Percentiles rank a stretch among this genome's conserved stretches.
phyloP scores from a whole-genome alignment of 2,888 invertebrate species.

The Crematogaster levior region DNA sequence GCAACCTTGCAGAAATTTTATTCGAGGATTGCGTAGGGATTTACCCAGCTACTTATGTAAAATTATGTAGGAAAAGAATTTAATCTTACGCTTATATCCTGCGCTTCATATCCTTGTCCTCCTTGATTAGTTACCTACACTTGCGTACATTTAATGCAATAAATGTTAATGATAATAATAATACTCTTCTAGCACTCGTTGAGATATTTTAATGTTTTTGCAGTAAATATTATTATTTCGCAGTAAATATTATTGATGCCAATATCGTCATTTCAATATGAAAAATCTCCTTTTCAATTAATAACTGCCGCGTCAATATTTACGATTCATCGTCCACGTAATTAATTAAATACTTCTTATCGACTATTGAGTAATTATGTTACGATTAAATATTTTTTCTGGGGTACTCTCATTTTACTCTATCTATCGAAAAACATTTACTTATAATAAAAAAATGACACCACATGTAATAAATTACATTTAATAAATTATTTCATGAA shows the following conservation, averaged over 20 bases:
- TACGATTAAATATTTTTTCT: constrained; percentile 57
- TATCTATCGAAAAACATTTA: constrained; percentile 54
- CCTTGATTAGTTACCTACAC: constrained; percentile 1
- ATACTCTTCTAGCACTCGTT: background rate
- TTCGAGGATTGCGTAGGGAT: constrained; percentile 2
- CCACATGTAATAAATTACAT: constrained; percentile 24
- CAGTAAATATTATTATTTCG: constrained; percentile 13
- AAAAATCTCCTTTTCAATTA: constrained; percentile 56
- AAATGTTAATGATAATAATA: background rate
- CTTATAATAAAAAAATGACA: background rate
- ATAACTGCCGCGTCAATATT: constrained; percentile 56
- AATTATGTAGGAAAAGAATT: constrained; percentile 40
- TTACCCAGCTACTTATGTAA: constrained; percentile 28
- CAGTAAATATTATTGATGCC: constrained; percentile 11
- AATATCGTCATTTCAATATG: constrained; percentile 36
- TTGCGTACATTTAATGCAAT: background rate
- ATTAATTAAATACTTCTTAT: constrained; percentile 61
- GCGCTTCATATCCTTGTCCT: background rate
- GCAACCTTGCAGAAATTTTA: constrained; percentile 13
- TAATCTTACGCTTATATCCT: constrained; percentile 21
- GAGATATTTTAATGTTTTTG: constrained; percentile 30
- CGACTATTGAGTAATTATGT: constrained; percentile 51
- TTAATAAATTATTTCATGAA: constrained; percentile 41
- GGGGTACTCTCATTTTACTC: background rate
- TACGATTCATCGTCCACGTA: constrained; percentile 41